Conservation (phyloP, 2,797 vertebrate genomes). For the Petrocephalus sullivani region DNA sequence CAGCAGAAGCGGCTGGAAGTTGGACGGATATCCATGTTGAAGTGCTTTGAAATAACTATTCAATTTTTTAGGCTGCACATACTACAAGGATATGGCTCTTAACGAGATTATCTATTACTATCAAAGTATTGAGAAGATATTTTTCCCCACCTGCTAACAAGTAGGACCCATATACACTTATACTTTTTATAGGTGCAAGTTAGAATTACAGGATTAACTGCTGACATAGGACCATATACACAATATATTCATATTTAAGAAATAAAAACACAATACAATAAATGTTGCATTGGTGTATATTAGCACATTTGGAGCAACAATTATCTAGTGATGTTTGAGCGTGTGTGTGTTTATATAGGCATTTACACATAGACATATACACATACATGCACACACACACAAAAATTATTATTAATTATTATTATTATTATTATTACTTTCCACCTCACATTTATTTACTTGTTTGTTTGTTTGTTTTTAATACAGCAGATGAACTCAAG, state of each 20-base stretch:
- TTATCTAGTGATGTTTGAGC: too few relatives aligned
- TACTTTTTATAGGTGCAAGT: neutral
- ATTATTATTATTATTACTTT: neutral
- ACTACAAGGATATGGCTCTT: neutral
- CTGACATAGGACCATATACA: neutral
- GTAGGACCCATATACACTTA: neutral
- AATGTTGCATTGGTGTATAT: too few relatives aligned
- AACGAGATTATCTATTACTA: neutral
- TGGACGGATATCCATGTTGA: neutral
- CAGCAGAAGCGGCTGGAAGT: neutral
- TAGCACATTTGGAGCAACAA: too few relatives aligned
- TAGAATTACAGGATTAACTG: neutral
- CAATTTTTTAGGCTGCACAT: neutral
- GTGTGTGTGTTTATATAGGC: too few relatives aligned
- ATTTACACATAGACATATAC: too few relatives aligned
- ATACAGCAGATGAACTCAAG: neutral
- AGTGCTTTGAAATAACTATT: neutral
- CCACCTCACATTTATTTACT: neutral
- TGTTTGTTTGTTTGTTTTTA: neutral
- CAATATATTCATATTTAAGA: neutral
- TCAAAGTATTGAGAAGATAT: neutral
- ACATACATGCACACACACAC: too few relatives aligned
- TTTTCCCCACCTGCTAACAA: neutral
- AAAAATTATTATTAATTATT: neutral
- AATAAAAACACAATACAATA: neutral